Percentiles rank a stretch among this genome's conserved stretches.
Conservation (phyloP, 2,888 invertebrate species). For the Rhaphigaster nebulosa region DNA sequence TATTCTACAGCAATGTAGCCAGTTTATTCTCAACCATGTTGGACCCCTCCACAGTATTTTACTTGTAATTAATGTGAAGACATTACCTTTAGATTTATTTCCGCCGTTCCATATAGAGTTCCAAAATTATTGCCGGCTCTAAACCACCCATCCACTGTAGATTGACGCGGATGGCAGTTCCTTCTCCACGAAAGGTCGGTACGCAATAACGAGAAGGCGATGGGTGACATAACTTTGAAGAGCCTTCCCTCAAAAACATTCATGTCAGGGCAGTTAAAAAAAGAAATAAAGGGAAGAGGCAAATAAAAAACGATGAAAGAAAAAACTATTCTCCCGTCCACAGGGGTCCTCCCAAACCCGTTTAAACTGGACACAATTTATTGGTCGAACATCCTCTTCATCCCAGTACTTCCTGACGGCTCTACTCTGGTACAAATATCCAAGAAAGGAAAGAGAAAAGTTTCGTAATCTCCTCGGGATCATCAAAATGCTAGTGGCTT, state of each 20-base stretch:
- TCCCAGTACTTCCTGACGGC: neutral
- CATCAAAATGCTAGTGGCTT: neutral
- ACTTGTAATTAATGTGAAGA: conserved; percentile 25
- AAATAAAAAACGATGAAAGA: neutral
- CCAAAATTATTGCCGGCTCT: conserved; percentile 22
- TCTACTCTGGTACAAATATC: neutral
- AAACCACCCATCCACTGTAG: neutral
- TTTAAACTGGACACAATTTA: conserved; percentile 53
- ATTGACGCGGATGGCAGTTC: conserved; percentile 19
- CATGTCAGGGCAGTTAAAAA: conserved; percentile 31
- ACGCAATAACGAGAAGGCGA: conserved; percentile 40
- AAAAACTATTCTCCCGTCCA: conserved; percentile 46
- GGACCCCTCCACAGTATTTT: neutral
- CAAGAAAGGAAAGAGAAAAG: neutral
- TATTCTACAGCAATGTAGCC: neutral
- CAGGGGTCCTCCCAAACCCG: conserved; percentile 51
- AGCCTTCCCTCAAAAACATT: conserved; percentile 48
- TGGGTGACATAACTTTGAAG: conserved; percentile 41
- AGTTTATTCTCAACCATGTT: neutral
- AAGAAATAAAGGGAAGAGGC: neutral
- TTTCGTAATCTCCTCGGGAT: neutral
- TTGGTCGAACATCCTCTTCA: conserved; percentile 22
- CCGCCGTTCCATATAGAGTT: neutral
- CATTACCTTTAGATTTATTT: conserved; percentile 26
- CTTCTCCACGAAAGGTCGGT: conserved; percentile 30